Evolutionary conservation across 2,113 vertebrate species (phyloP), one percentile per base, ranked within the genome.

Genomic region (Hippolais icterina): DNA sequence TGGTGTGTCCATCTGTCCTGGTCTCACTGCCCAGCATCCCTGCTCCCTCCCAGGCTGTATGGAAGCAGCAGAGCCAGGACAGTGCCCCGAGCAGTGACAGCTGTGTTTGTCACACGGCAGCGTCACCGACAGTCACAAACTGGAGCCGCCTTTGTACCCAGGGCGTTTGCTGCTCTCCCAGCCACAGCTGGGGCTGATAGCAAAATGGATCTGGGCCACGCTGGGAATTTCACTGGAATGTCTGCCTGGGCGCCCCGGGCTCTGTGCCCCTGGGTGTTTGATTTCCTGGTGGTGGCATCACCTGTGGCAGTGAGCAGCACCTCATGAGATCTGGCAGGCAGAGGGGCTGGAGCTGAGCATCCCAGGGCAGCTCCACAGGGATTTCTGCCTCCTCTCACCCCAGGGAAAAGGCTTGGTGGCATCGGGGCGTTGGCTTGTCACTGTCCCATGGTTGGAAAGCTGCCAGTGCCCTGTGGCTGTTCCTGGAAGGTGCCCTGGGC

Each of bases 101-200:
- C 4, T 16, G 70, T 60, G 33, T 37, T 76, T 69, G 77, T 46
- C 41, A 74, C 44, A 11, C 0, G 2, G 54, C 83, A 49, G 28
- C 0, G 2, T 37, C 83, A 22, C 49, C 0, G 0, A 7, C 3
- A 31, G 3, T 9, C 10, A 35, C 12, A 5, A 12, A 31, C 22
- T 10, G 3, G 35, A 78, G 77, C 63, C 66, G 85, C 70, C 52
- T 81, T 80, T 83, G 64, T 14, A 69, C 31, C 60, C 74, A 12
- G 78, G 52, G 42, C 0, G 0, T 83, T 49, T 42, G 53, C 52
- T 59, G 80, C 65, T 4, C 4, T 44, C 53, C 33, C 63, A 44
- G 44, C 11, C 53, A 27, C 37, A 27, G 33, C n/a, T 31, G 2
- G 71, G 42, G 44, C 1, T 11, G 35, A 23, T 5, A 70, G 42